These are phyloP conservation scores for Menura novaehollandiae DNA, from an alignment of 2,113 vertebrate species.

Conservation along the genomic window DNA sequence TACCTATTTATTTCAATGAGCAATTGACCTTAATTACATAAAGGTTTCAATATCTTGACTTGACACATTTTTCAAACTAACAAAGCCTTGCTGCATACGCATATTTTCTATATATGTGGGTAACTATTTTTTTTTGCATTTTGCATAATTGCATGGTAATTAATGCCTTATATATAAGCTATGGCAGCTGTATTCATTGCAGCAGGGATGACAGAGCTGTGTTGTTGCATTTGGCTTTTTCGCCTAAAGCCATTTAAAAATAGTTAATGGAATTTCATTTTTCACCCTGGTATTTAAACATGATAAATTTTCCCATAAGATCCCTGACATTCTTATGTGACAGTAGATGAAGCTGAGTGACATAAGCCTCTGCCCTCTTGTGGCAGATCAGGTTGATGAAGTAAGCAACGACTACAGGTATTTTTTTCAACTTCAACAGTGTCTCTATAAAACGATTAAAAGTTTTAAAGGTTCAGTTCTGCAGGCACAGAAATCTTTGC, in stretches of 20 bases:
- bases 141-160: neutral
- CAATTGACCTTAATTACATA: neutral
- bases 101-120: neutral
- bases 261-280: slow-evolving; percentile 21
- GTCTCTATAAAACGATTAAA: neutral
- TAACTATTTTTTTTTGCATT: neutral
- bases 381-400: slow-evolving; percentile 17
- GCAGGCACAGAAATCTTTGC: neutral
- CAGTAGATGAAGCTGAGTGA: neutral
- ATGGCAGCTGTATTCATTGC: neutral
- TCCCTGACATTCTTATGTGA: neutral
- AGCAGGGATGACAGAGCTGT: neutral
- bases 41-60: neutral
- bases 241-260: neutral
- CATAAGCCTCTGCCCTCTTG: slow-evolving; percentile 37
- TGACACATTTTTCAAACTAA: neutral
- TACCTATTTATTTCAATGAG: neutral
- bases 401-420: neutral
- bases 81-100: neutral
- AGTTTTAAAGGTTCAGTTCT: neutral
- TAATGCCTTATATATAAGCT: neutral
- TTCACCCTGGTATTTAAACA: neutral
- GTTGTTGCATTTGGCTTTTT: neutral
- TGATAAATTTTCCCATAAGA: neutral
- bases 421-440: neutral